Evolutionary conservation across 92 coral and sea anemone species (phyloP), one percentile per base, ranked within the genome.

Genomic region (Palythoa caribaeorum): DNA sequence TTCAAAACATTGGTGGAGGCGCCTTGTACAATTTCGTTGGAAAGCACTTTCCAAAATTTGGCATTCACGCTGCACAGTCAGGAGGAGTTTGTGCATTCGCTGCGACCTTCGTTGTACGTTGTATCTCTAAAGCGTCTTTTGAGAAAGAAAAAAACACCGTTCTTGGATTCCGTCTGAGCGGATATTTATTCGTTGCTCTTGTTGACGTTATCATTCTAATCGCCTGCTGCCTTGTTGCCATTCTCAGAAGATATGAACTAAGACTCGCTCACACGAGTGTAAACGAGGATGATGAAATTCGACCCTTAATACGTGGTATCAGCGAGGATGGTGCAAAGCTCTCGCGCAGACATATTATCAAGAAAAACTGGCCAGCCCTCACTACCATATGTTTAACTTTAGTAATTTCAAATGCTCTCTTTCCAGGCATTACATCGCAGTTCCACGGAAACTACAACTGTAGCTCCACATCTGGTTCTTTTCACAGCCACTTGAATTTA

Each of bases 81-180:
- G 98, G 96, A 6, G 98, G 96, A 16, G 95, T 95, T 19, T 95
- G 95, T 70, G 98, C 96, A 14, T 92, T 95, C 20, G 98, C 95
- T 21, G 95, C 96, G 3, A 95, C 98, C 0, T 95, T 95, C 55
- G 87, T 95, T 59, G 93, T 95, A 65, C 96, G 98, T 28, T 95
- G 98, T 44, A 89, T 95, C 71, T 95, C 98, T 2, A 95, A 95
- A 86, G 98, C 96, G 15, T 93, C 98, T 51, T 95, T 95, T 88
- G 91, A 93, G 73, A 94, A 93, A 37, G 92, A 90, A 28, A 80
- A 74, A 44, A 79, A 93, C 83, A 84, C 71, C 37, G 83, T 79
- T 71, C 92, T 87, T 1, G 98, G 98, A 6, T 95, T 95, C 77
- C 90, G 95, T 6, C 94, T 94, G 48, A 95, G 98, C 63, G 98